Evolutionary conservation across 1,140 invertebrate genomes (phyloP).

Genomic region (Dysdera silvatica): DNA sequence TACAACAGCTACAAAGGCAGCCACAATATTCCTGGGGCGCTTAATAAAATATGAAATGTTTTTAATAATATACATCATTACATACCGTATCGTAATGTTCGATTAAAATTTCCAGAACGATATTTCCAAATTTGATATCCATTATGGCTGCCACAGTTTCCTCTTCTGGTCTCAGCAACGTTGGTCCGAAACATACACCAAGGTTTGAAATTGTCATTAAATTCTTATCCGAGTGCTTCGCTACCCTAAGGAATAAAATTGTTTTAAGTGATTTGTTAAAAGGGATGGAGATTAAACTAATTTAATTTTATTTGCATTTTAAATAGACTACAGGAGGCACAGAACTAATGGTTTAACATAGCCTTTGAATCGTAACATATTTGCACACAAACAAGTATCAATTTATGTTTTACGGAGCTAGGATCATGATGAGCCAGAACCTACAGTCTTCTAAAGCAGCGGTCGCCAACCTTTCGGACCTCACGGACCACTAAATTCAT

Average conservation of each 20-base stretch:
- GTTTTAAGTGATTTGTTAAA: conserved; percentile 5
- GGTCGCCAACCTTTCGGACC: no score
- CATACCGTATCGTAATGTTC: conserved; percentile 75
- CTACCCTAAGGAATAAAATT: conserved; percentile 57
- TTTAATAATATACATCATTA: neutral
- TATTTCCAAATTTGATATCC: conserved; percentile 97
- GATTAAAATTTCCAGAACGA: conserved; percentile 92
- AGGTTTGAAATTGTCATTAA: conserved; percentile 95
- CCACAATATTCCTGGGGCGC: neutral
- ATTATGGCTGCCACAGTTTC: conserved; percentile 95
- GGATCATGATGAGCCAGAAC: no score
- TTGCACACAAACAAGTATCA: neutral
- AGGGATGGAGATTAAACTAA: neutral
- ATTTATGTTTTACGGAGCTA: neutral
- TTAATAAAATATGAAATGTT: neutral
- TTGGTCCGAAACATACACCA: conserved; percentile 98
- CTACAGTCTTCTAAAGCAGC: no score
- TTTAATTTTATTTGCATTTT: neutral
- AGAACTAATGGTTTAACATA: neutral
- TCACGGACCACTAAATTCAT: no score
- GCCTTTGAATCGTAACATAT: neutral
- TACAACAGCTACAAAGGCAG: neutral
- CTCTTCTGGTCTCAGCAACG: conserved; percentile 82
- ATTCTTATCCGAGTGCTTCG: conserved; percentile 76
- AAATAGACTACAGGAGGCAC: neutral